phyloP scores from a whole-genome alignment of 2,113 vertebrate genomes.

The Spilogale gracilis region DNA sequence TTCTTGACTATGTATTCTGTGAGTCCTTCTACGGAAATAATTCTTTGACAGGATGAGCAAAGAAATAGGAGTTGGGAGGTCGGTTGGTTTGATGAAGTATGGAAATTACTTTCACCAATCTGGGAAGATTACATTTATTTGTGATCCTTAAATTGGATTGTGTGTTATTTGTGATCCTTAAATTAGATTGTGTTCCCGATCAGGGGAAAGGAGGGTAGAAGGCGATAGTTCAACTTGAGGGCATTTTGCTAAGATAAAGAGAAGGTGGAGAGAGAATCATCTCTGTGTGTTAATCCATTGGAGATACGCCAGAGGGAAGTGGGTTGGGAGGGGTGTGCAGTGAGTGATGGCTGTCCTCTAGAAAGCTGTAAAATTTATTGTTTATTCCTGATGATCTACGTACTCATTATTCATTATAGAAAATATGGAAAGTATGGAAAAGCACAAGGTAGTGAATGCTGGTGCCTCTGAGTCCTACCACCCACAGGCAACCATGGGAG shows the following conservation, averaged over 20 bases:
- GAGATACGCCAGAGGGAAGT: not conserved
- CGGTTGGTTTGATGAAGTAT: not conserved
- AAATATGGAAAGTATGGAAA: not conserved
- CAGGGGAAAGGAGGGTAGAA: not conserved
- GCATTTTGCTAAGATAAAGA: not conserved
- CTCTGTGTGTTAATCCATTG: not conserved
- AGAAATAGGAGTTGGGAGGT: constrained; percentile 20
- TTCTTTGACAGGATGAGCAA: not conserved
- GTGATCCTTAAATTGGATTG: constrained; percentile 44
- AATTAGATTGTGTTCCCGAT: not conserved
- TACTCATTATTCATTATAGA: constrained; percentile 39
- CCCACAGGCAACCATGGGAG: not conserved
- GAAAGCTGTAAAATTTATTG: constrained; percentile 21
- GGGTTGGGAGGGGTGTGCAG: not conserved
- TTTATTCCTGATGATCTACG: not conserved
- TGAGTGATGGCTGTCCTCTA: not conserved
- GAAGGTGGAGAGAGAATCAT: not conserved
- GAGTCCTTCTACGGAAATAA: constrained; percentile 27
- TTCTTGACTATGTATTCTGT: constrained; percentile 58
- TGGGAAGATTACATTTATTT: constrained; percentile 33
- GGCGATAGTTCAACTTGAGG: not conserved
- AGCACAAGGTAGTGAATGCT: not conserved
- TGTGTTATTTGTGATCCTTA: constrained; percentile 50
- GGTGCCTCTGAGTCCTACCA: not conserved
- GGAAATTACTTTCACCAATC: constrained; percentile 25